These are phyloP conservation scores for Seladonia tumulorum DNA, from an alignment of 2,888 invertebrate genomes.

Conservation along the genomic window DNA sequence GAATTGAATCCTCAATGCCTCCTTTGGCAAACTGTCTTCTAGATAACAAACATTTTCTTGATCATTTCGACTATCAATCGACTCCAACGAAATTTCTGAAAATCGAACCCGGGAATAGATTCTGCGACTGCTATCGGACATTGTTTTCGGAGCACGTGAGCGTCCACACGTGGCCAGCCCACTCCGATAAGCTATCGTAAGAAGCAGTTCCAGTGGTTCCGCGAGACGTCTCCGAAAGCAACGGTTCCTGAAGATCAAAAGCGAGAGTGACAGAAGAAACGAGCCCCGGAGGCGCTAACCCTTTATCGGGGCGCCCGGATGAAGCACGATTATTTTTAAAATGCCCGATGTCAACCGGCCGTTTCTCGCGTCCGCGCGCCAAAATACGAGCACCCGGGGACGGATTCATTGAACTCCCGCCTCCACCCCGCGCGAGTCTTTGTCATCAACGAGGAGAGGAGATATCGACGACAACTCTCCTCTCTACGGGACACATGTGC, in stretches of 20 bases:
- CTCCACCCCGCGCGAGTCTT: slow-evolving; percentile 57
- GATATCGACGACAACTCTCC: slow-evolving; percentile 77
- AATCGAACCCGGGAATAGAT: not conserved
- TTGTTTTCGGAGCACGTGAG: not conserved
- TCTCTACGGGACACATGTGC: slow-evolving; percentile 77
- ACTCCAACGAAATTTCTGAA: not conserved
- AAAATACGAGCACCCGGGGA: slow-evolving; percentile 64
- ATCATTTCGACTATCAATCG: not conserved
- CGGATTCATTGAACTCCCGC: slow-evolving; percentile 75
- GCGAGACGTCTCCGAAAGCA: not conserved
- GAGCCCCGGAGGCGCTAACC: slow-evolving; percentile 1
- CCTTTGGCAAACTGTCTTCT: not conserved
- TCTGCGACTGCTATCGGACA: not conserved
- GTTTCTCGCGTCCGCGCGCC: slow-evolving; percentile 47
- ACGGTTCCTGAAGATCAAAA: not conserved
- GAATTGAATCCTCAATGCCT: not conserved
- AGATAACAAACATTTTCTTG: not conserved
- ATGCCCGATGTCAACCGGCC: slow-evolving; percentile 46
- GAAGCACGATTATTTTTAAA: slow-evolving; percentile 58
- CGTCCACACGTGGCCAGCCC: not conserved
- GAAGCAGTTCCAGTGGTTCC: not conserved
- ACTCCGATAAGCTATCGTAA: not conserved
- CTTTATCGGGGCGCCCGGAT: slow-evolving; percentile 5
- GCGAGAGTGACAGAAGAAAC: not conserved
- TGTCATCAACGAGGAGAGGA: slow-evolving; percentile 64